These are phyloP conservation scores for Drosophila peninsularis DNA, from an alignment of 2,888 invertebrate species.

Conservation along the genomic window DNA sequence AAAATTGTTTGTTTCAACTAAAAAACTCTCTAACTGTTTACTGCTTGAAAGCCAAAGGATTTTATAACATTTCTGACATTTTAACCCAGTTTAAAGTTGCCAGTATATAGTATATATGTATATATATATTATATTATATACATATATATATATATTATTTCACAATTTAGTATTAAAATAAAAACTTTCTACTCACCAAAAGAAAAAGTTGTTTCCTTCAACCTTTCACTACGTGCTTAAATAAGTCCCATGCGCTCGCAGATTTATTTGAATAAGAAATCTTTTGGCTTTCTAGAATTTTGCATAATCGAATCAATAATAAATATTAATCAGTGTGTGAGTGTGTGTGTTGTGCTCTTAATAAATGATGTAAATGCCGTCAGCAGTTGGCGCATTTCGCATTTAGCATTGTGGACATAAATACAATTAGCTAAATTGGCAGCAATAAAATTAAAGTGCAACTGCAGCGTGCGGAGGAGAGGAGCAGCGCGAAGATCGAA, in stretches of 20 bases:
- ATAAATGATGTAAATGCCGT: slow-evolving; percentile 20
- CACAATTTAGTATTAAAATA: not conserved
- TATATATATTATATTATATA: no score
- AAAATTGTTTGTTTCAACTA: not conserved
- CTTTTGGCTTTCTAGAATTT: slow-evolving; percentile 5
- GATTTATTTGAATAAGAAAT: not conserved
- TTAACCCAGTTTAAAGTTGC: not conserved
- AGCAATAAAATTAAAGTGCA: slow-evolving; percentile 71
- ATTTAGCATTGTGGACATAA: slow-evolving; percentile 48
- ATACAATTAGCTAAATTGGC: slow-evolving; percentile 73
- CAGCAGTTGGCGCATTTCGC: slow-evolving; percentile 14
- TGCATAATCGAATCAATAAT: not conserved
- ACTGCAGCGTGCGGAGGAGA: slow-evolving; percentile 44
- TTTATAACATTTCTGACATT: not conserved
- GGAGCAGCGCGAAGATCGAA: slow-evolving; percentile 28
- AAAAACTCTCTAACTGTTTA: not conserved
- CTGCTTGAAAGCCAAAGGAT: not conserved
- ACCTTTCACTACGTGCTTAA: not conserved
- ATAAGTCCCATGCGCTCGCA: not conserved
- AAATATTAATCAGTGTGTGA: not conserved
- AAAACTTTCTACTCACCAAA: not conserved
- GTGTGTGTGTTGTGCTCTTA: slow-evolving; percentile 4
- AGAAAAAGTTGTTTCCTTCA: slow-evolving; percentile 4
- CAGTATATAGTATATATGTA: not conserved
- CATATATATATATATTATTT: no score